phyloP scores from a whole-genome alignment of 1,140 invertebrate species.

The Heliconius eleuchia region DNA sequence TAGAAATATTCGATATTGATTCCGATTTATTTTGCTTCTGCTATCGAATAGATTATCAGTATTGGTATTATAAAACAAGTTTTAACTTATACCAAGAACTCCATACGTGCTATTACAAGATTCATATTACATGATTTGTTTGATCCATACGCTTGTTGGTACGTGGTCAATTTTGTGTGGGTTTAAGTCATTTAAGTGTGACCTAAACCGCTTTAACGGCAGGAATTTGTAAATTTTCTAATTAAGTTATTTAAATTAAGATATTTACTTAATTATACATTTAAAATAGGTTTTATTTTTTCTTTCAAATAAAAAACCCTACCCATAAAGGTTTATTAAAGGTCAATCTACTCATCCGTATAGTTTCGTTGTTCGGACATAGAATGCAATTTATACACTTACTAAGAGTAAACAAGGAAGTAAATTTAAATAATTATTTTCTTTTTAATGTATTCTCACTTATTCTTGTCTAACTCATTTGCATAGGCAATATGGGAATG shows the following conservation, averaged over 20 bases:
- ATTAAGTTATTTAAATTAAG: too few species aligned
- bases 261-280: not conserved
- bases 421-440: conserved; percentile 42
- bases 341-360: not conserved
- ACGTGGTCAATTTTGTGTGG: not conserved
- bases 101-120: conserved; percentile 7
- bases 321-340: not conserved
- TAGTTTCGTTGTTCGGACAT: not conserved
- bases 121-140: conserved; percentile 19
- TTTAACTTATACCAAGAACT: conserved; percentile 27
- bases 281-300: not conserved
- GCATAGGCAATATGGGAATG: conserved; percentile 48
- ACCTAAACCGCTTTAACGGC: not conserved
- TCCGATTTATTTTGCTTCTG: conserved; percentile 68
- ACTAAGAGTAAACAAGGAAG: conserved; percentile 36
- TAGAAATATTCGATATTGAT: conserved; percentile 66
- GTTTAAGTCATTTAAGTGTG: not conserved
- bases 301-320: not conserved
- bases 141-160: not conserved
- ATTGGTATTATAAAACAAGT: conserved; percentile 51
- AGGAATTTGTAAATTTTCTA: not conserved
- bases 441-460: conserved; percentile 45
- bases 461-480: conserved; percentile 51
- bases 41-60: conserved; percentile 60
- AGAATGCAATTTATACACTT: not conserved